Base-by-base conservation (phyloP, 1,140 invertebrate species). In the Apis laboriosa region DNA sequence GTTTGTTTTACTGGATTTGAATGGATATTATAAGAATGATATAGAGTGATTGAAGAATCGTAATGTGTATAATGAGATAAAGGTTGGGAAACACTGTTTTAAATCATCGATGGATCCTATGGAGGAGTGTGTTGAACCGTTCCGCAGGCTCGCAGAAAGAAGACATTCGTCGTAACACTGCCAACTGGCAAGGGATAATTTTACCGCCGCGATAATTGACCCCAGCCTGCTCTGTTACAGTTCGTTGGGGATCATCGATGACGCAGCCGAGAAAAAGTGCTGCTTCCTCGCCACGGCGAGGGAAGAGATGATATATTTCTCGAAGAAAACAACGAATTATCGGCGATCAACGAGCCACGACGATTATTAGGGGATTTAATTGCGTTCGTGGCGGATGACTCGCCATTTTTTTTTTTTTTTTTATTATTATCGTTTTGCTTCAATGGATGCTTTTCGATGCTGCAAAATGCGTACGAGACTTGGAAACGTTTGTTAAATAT, bases 141-240 rank as follows among this genome's bases (percentile, higher is more conserved):
- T 60, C 58, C 9, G 11, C 11, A 60, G 49, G 21, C 71, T 24
- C 24, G 49, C 19, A 28, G 61, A 63, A 80, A 80, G 68, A 80
- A 80, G 78, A 80, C 78, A 74, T 80, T 80, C 78, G 55, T 64
- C 43, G 51, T 15, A 71, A 28, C 64, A 17, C 8, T 53, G 17
- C 8, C 68, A 61, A 58, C 56, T 49, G 55, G 13, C 51, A 13
- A 43, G 74, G 49, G 43, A 70, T 77, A 77, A 77, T 82, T 58
- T 56, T 53, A 82, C 64, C 1, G 49, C 49, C 17, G 55, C 28
- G 74, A 70, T 82, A 82, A 82, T 82, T 82, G 80, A 55, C 74
- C 49, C 17, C 15, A 9, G 51, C 9, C 55, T 21, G 63, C 19
- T 21, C 60, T 66, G 56, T 80, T 80, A 56, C 70, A 56, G 61